Evolutionary conservation across 2,797 vertebrate genomes (phyloP), one percentile per base, ranked within the genome.

Genomic region (Pseudomugil tenellus): DNA sequence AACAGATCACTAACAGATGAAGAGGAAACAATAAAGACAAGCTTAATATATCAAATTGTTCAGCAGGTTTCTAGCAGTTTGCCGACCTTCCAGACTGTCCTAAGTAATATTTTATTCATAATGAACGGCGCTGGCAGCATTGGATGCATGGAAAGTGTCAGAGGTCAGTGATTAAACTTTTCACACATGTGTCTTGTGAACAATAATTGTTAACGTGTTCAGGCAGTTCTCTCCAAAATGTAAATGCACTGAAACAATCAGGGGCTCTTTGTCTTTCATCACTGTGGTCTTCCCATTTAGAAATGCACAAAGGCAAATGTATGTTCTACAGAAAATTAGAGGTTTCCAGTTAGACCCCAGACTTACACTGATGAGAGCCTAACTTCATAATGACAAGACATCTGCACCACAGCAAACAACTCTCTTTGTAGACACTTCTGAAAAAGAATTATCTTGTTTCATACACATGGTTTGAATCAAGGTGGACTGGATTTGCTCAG

Each of bases 391-490:
- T 74, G 83, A 81, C 81, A 87, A 77, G 55, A 76, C 69, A 69
- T 71, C 68, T 63, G 68, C 57, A 37, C 58, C 53, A 63, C 78
- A 77, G 76, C 48, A 76, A 81, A 72, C 41, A 56, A 26, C 67
- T 39, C 65, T 74, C 59, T 73, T 77, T 59, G 63, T 43, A 31
- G 72, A 48, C 63, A 52, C 67, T 14, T 67, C 59, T 53, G 46
- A 64, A 80, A 70, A 84, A 21, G 41, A 53, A 80, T 80, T 72
- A 83, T 80, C 73, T 72, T 72, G 60, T 84, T 87, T 66, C 55
- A 53, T 65, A 64, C 80, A 83, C 72, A 85, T 62, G 74, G 75
- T 83, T 84, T 76, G 60, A 85, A 85, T 90, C 35, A 70, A 76
- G 74, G 67, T 76, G 72, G 58, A 71, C 52, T 74, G 73, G 72